Percentiles rank a stretch among this genome's conserved stretches.
Conservation (phyloP, 2,888 invertebrate genomes). For the Ormyrus labotus region DNA sequence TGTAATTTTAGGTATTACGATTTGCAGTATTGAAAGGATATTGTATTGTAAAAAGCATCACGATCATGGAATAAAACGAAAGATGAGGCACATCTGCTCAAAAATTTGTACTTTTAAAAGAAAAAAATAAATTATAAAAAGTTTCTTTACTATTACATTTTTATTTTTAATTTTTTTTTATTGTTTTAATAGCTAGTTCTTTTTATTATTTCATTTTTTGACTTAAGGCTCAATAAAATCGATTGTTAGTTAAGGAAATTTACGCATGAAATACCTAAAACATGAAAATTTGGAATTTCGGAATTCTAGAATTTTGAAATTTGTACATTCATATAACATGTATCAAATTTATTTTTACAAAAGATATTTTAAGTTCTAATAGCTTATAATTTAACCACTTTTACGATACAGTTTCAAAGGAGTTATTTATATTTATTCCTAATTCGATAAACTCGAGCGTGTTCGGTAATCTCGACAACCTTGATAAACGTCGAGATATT, state of each 20-base stretch:
- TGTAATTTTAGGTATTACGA: slow-evolving; percentile 57
- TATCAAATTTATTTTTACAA: not conserved
- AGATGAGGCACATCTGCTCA: slow-evolving; percentile 20
- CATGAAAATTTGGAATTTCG: not conserved
- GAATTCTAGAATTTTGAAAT: not conserved
- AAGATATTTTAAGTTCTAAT: not conserved
- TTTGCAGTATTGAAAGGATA: slow-evolving; percentile 58
- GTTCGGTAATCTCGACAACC: no score
- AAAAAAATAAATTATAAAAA: slow-evolving; percentile 24
- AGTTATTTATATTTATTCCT: not conserved
- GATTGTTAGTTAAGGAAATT: no score
- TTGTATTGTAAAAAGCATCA: slow-evolving; percentile 49
- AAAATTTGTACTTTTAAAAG: slow-evolving; percentile 5
- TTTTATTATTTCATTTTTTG: no score
- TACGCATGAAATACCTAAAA: no score
- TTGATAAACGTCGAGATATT: no score
- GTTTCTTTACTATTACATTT: no score
- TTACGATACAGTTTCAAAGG: not conserved
- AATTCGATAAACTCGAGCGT: no score
- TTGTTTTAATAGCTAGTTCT: no score
- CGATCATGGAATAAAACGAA: slow-evolving; percentile 40
- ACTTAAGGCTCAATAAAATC: no score
- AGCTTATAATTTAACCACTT: not conserved
- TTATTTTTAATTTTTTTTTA: no score
- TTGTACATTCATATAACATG: not conserved